Base-by-base conservation (phyloP, 2,797 vertebrate species). In the Anas bahamensis region DNA sequence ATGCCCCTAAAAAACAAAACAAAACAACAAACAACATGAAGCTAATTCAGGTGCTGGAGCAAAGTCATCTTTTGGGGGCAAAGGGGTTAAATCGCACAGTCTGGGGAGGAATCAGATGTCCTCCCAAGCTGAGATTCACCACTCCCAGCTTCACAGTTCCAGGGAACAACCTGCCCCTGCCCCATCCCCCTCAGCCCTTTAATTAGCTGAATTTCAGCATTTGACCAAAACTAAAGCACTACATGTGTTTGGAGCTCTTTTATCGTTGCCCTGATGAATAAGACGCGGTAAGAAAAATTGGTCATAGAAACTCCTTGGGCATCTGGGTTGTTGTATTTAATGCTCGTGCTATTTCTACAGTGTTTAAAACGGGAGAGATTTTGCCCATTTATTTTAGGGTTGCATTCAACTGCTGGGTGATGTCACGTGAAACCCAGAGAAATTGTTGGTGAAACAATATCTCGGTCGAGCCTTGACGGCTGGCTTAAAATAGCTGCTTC, bases 371-470 rank as follows among this genome's bases (percentile, higher is more conserved):
- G 6, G 28, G 44, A 69, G 63, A 69, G 60, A 2, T 17, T 75
- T 15, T 26, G 18, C 75, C 56, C 8, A 11, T 79, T 94, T 92
- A 84, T 92, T 91, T 92, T 91, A 12, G 81, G 89, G 81, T 21
- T 63, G 41, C 29, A 39, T 60, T 81, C 46, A 69, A 69, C 6
- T 46, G 39, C 80, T 41, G 37, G 86, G 7, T 41, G 3, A 6
- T 78, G 95, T 91, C 92, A 95, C 78, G 76, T 87, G 94, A 92
- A 95, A 68, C 90, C 6, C 3, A 31, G 74, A 61, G 86, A 21
- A 50, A 73, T 61, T 46, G 48, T 55, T 71, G 68, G 73, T 63
- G 83, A 91, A 87, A 76, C 6, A 24, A 4, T 55, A 86, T n/a
- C 93, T 66, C 60, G 1, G 53, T 33, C 5, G 60, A 37, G 66